Base-by-base conservation (phyloP, 1,140 invertebrate genomes). In the Atta cephalotes region DNA sequence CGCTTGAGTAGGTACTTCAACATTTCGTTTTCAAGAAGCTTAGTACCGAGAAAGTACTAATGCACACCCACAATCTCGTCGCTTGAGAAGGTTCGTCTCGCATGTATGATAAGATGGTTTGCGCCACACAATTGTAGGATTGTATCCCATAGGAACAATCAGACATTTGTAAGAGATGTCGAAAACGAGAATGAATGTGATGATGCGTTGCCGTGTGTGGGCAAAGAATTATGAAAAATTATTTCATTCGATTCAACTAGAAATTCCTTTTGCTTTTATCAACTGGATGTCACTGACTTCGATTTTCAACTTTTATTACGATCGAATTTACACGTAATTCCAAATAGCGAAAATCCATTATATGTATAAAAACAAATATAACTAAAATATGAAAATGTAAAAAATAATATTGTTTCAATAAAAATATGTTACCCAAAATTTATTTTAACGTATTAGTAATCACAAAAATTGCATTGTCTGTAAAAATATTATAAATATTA, bases 31-130 rank as follows among this genome's bases (percentile, higher is more conserved):
- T 16, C 6, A 31, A 66, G n/a, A 49, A 39, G 16, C n/a, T 77
- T 60, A 66, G n/a, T 45, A 63, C 45, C 35, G 39, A 45, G 39
- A 39, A 70, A 81, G 76, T 72, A 88, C 87, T 88, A 86, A 89
- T 88, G 88, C 72, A 70, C 81, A 86, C 89, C 89, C 53, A 90
- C 89, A 72, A 60, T 45, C 78, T 68, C 88, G 89, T 91, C 63
- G 62, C 77, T 66, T 62, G 39, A 80, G 51, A 85, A 86, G 81
- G 81, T 58, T 77, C 35, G 56, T 58, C 39, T 82, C 79, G 65
- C 21, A 60, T 39, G 21, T 39, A 31, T 77, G 88, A 85, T 90
- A 88, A 88, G 56, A 86, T 45, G 76, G 53, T 70, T 70, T 45
- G 18, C 70, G 49, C 12, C 49, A 49, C 12, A 53, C 45, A 63